phyloP scores from a whole-genome alignment of 2,888 invertebrate species.

The Cosmopolites sordidus region DNA sequence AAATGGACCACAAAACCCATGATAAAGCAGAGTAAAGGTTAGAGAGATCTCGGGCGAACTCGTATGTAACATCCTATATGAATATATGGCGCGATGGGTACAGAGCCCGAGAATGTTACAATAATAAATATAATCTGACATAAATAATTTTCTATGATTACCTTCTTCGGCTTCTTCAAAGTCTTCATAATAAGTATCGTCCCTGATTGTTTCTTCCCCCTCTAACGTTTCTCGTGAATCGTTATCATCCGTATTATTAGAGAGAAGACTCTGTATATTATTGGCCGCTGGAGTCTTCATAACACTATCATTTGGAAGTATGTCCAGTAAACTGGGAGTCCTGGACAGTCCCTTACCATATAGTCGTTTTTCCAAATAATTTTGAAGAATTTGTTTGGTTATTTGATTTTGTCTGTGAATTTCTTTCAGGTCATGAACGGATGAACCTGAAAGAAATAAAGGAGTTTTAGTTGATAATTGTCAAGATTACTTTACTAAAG shows the following conservation, averaged over 20 bases:
- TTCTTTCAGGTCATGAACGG: constrained; percentile 52
- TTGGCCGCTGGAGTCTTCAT: constrained; percentile 24
- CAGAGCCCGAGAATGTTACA: no score
- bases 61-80: background rate
- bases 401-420: constrained; percentile 71
- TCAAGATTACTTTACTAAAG: no score
- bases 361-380: constrained; percentile 65
- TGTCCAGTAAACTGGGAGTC: constrained; percentile 62
- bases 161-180: constrained; percentile 41
- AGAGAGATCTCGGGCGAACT: no score
- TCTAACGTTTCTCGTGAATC: constrained; percentile 54
- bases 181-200: constrained; percentile 55
- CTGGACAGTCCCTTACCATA: constrained; percentile 55
- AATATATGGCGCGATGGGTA: no score
- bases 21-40: no score
- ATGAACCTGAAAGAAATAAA: constrained; percentile 40
- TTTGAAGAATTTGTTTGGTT: constrained; percentile 71
- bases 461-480: no score
- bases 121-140: no score
- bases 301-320: constrained; percentile 49
- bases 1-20: no score
- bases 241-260: constrained; percentile 31
- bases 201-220: constrained; percentile 68
- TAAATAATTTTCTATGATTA: no score
- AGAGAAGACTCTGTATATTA: constrained; percentile 40